phyloP scores from a whole-genome alignment of 2,797 vertebrate species.

The Cirrhinus mrigala region DNA sequence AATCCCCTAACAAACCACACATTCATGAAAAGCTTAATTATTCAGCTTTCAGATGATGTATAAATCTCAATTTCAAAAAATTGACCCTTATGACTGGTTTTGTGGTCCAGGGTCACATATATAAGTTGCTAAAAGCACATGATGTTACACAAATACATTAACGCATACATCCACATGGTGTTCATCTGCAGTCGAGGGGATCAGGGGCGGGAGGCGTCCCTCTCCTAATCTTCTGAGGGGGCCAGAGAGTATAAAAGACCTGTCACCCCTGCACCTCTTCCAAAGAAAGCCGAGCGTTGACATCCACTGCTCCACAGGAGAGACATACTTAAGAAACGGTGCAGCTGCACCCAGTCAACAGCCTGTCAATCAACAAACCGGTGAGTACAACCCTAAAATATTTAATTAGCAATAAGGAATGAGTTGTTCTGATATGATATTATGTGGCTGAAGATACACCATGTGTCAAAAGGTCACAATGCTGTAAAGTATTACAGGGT shows the following conservation, averaged over 20 bases:
- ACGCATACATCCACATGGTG: background rate
- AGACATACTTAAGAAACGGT: conserved; percentile 54
- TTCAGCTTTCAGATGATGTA: no score
- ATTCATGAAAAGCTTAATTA: no score
- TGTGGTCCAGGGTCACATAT: background rate
- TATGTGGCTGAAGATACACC: background rate
- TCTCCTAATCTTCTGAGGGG: conserved; percentile 79
- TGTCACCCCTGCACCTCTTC: conserved; percentile 65
- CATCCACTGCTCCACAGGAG: conserved; percentile 63
- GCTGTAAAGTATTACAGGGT: background rate
- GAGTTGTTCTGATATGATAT: background rate
- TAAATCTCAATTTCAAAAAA: no score
- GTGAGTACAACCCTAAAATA: conserved; percentile 68
- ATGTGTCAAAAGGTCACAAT: background rate
- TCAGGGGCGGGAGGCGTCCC: conserved; percentile 63
- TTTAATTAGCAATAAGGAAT: background rate
- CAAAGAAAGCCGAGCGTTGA: conserved; percentile 71
- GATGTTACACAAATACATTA: background rate
- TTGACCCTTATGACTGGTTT: no score
- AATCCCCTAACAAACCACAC: no score
- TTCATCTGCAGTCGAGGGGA: conserved; percentile 49
- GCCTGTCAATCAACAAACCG: conserved; percentile 61
- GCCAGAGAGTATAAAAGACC: conserved; percentile 72
- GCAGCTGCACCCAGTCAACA: conserved; percentile 50
- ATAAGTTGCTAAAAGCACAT: background rate